Conservation (phyloP, 1,140 invertebrate genomes). For the Hylaeus volcanicus region DNA sequence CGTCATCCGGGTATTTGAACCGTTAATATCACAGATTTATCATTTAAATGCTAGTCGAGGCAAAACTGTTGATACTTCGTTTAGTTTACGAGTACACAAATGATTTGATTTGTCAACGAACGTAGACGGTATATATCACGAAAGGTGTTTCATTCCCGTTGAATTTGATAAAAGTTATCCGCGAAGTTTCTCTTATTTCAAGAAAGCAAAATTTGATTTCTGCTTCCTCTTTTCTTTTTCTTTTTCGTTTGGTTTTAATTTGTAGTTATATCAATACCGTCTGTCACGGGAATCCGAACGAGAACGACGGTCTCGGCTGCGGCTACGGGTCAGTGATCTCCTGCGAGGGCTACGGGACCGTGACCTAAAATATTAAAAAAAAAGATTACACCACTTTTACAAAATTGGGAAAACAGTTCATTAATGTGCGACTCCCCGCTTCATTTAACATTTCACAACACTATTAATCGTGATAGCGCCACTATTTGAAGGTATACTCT, state of each 20-base stretch:
- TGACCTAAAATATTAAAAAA: slow-evolving; percentile 76
- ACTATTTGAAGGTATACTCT: neutral
- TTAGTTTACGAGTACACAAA: neutral
- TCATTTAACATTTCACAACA: slow-evolving; percentile 20
- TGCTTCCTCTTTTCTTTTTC: slow-evolving; percentile 2
- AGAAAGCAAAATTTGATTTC: neutral
- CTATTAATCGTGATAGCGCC: neutral
- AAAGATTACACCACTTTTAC: slow-evolving; percentile 48
- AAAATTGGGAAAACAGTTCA: slow-evolving; percentile 22
- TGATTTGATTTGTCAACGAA: neutral
- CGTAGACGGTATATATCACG: neutral
- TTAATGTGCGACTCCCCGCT: slow-evolving; percentile 40
- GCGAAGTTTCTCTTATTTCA: neutral
- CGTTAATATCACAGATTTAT: neutral
- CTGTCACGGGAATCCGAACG: slow-evolving; percentile 80
- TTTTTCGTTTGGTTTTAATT: slow-evolving; percentile 39
- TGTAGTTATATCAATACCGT: slow-evolving; percentile 73
- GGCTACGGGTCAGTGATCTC: slow-evolving; percentile 77
- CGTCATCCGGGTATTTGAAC: neutral
- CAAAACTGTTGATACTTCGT: neutral
- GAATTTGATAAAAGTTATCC: neutral
- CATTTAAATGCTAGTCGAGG: neutral
- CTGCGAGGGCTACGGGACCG: slow-evolving; percentile 78
- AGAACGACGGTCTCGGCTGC: slow-evolving; percentile 78
- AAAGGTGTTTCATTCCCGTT: neutral